Percentiles rank a stretch among this genome's conserved stretches.
Conservation (phyloP, 2,797 vertebrate species). For the Paguma larvata region DNA sequence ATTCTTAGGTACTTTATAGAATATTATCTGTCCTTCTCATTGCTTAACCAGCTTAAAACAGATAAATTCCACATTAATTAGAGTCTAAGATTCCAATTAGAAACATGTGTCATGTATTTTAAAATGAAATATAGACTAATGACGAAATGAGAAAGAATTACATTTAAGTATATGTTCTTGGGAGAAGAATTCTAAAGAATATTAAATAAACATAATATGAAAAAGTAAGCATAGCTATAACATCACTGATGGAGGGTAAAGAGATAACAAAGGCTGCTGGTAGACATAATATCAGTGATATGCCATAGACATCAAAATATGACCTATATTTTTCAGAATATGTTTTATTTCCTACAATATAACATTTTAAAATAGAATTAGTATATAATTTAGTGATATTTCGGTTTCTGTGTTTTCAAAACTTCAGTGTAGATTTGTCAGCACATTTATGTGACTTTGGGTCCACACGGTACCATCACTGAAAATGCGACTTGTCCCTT, state of each 20-base stretch:
- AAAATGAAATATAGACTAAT: background rate
- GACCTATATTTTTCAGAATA: background rate
- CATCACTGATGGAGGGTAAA: background rate
- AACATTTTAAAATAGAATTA: background rate
- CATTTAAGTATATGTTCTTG: background rate
- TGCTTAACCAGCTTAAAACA: background rate
- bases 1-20: background rate
- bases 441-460: background rate
- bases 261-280: background rate
- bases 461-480: background rate
- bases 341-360: background rate
- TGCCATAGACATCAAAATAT: background rate
- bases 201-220: background rate
- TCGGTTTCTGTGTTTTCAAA: background rate
- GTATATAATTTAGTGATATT: background rate
- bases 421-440: background rate
- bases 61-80: background rate
- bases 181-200: background rate
- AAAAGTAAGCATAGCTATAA: background rate
- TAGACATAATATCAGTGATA: background rate
- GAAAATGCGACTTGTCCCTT: background rate
- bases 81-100: background rate
- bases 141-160: background rate
- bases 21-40: background rate
- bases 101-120: slow-evolving; percentile 3